phyloP scores from a whole-genome alignment of 1,140 invertebrate species.

The Ylistrum balloti region DNA sequence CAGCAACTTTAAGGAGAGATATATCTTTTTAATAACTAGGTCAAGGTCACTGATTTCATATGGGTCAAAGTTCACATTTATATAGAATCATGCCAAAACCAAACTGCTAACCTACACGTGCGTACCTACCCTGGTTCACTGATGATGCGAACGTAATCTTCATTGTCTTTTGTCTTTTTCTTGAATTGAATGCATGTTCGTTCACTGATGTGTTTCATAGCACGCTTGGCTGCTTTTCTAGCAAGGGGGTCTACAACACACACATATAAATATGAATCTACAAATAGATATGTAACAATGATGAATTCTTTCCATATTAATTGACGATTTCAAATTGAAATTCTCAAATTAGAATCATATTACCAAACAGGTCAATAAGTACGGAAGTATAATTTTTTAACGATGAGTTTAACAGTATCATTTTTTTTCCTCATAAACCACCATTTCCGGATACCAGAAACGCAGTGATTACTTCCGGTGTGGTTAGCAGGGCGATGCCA shows the following conservation, averaged over 20 bases:
- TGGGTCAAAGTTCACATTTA: too few species aligned
- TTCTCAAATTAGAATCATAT: too few species aligned
- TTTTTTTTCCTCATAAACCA: background rate
- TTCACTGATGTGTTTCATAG: constrained; percentile 72
- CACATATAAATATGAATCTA: too few species aligned
- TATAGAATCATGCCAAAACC: too few species aligned
- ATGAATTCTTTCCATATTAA: too few species aligned
- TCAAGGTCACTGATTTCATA: too few species aligned
- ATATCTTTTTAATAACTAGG: too few species aligned
- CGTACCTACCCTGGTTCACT: constrained; percentile 76
- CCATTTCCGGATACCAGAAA: constrained; percentile 10
- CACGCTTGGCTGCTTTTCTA: constrained; percentile 64
- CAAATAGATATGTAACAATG: too few species aligned
- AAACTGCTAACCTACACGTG: too few species aligned
- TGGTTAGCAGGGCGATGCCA: constrained; percentile 1
- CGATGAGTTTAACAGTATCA: constrained; percentile 28
- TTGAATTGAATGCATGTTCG: constrained; percentile 74
- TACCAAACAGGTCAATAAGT: background rate
- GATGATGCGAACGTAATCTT: constrained; percentile 74
- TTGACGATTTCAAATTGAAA: too few species aligned
- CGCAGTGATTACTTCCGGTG: constrained; percentile 37
- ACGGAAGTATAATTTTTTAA: background rate
- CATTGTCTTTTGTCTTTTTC: constrained; percentile 65
- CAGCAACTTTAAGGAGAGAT: constrained; percentile 87
- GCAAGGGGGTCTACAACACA: constrained; percentile 64